Conservation (phyloP, 2,797 vertebrate species). For the Enteromius paludinosus region DNA sequence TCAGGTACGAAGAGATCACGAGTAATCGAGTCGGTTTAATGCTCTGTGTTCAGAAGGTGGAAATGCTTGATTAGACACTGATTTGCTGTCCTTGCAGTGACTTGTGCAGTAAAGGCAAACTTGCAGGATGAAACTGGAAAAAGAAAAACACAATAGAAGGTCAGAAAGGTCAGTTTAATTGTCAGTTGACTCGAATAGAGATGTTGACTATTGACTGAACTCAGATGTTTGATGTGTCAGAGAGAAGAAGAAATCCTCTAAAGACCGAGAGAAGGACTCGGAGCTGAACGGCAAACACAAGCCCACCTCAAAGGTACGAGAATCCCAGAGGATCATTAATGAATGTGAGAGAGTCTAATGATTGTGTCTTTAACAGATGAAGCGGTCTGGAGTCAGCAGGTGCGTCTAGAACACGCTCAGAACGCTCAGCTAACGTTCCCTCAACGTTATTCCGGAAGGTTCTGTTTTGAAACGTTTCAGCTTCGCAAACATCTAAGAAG, state of each 20-base stretch:
- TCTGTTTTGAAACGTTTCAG: not conserved
- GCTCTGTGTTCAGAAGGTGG: not conserved
- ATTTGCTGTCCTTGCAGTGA: not conserved
- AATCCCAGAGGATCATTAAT: not conserved
- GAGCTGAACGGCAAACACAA: slow-evolving; percentile 37
- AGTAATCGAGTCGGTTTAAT: not conserved
- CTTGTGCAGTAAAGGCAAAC: not conserved
- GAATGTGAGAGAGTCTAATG: slow-evolving; percentile 2
- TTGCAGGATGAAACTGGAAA: slow-evolving; percentile 53
- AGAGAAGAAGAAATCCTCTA: slow-evolving; percentile 30
- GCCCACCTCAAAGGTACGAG: slow-evolving; percentile 45
- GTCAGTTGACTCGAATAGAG: slow-evolving; percentile 22
- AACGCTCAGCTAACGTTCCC: not conserved
- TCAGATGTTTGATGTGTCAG: slow-evolving; percentile 9
- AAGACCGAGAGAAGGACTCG: slow-evolving; percentile 25
- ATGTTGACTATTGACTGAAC: not conserved
- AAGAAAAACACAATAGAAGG: slow-evolving; percentile 40
- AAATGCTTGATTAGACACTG: not conserved
- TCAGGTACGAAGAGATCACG: not conserved
- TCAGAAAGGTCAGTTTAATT: not conserved
- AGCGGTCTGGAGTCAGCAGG: slow-evolving; percentile 52
- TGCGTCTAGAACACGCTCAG: slow-evolving; percentile 9
- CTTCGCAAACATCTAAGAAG: not conserved
- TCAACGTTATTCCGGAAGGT: not conserved
- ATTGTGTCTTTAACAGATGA: not conserved